Percentiles rank a stretch among this genome's conserved stretches.
Evolutionary conservation across 2,888 invertebrate genomes (phyloP).

Genomic region (Pantelozetes paolii): DNA sequence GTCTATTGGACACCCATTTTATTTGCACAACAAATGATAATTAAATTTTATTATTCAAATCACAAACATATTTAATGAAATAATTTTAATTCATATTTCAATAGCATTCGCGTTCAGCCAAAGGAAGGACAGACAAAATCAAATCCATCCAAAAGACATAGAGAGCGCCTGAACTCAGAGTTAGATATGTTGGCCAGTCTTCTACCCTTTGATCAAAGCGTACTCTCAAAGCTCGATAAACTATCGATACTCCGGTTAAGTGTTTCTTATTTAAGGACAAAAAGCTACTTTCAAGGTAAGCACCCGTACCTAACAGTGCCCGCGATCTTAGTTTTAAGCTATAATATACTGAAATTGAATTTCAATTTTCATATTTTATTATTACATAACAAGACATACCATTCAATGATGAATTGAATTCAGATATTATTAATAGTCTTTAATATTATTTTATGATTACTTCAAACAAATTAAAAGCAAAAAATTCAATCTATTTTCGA

Average conservation of each 20-base stretch:
- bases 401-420: background rate
- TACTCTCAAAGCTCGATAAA: constrained; percentile 94
- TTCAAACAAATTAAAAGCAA: background rate
- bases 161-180: constrained; percentile 96
- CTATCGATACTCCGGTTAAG: constrained; percentile 94
- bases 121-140: constrained; percentile 70
- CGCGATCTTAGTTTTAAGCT: too few relatives aligned
- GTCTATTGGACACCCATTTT: constrained; percentile 11
- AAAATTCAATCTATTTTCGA: background rate
- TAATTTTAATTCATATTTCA: background rate
- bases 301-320: background rate
- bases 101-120: constrained; percentile 30
- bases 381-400: too few relatives aligned
- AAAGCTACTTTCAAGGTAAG: constrained; percentile 99
- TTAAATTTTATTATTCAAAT: constrained; percentile 18
- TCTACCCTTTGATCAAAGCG: constrained; percentile 94
- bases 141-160: constrained; percentile 96
- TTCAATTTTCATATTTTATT: too few relatives aligned
- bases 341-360: too few relatives aligned
- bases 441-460: background rate
- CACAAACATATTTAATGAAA: background rate
- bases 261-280: constrained; percentile 96
- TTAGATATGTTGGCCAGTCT: constrained; percentile 91
- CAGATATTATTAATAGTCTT: background rate
- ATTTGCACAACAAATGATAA: constrained; percentile 12